Percentiles rank a stretch among this genome's conserved stretches.
These are phyloP conservation scores for Antheraea assamensis DNA, from an alignment of 2,888 invertebrate genomes.

Conservation along the genomic window DNA sequence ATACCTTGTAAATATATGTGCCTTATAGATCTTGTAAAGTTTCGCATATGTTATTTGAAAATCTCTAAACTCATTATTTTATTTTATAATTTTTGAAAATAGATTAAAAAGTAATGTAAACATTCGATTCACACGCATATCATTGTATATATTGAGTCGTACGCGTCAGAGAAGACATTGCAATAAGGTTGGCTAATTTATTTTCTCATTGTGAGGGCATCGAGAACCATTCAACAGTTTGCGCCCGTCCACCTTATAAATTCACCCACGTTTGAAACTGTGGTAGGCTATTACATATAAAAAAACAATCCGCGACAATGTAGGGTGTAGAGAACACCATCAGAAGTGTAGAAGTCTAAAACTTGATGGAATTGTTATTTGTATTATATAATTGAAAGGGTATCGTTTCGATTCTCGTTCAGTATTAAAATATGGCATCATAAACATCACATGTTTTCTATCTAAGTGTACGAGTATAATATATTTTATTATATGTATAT, in stretches of 20 bases:
- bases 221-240: slow-evolving; percentile 26
- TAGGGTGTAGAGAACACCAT: background rate
- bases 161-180: slow-evolving; percentile 43
- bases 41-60: too few relatives aligned
- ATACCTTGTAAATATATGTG: too few relatives aligned
- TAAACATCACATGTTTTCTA: too few relatives aligned
- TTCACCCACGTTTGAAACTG: slow-evolving; percentile 6
- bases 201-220: slow-evolving; percentile 48
- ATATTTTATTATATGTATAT: too few relatives aligned
- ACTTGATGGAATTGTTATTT: too few relatives aligned
- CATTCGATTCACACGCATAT: slow-evolving; percentile 28
- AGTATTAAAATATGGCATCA: too few relatives aligned
- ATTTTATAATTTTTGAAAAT: background rate
- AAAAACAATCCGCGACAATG: background rate
- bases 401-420: too few relatives aligned
- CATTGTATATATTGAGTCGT: slow-evolving; percentile 45
- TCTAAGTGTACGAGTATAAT: too few relatives aligned
- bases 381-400: too few relatives aligned
- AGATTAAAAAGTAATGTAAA: background rate
- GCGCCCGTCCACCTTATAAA: slow-evolving; percentile 23
- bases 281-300: background rate
- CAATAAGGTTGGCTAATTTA: slow-evolving; percentile 56
- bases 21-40: too few relatives aligned
- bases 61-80: too few relatives aligned
- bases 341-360: background rate